These are phyloP conservation scores for Branchipolynoe longqiensis DNA, from an alignment of 2,888 invertebrate species.

Conservation along the genomic window DNA sequence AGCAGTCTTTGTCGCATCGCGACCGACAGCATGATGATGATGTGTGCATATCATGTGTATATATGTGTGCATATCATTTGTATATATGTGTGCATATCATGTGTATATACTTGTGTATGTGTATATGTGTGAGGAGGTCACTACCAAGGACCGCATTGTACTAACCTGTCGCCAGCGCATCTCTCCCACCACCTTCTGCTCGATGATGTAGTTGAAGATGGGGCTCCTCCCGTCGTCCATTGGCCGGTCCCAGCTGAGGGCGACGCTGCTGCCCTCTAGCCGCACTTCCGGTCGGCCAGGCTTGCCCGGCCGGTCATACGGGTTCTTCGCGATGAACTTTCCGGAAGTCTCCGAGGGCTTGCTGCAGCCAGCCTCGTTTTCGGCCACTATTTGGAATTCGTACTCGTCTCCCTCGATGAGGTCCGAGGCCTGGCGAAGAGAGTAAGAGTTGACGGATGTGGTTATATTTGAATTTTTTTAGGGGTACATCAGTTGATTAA, in stretches of 20 bases:
- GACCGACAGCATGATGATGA: no score
- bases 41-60: no score
- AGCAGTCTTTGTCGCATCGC: no score
- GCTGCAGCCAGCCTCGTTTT: conserved; percentile 94
- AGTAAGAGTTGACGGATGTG: conserved; percentile 65
- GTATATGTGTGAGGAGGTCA: no score
- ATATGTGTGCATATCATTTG: no score
- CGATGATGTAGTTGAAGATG: conserved; percentile 71
- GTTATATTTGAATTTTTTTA: no score
- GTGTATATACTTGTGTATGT: no score
- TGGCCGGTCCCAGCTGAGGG: conserved; percentile 77
- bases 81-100: no score
- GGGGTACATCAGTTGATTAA: no score
- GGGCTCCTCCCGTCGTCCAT: conserved; percentile 73
- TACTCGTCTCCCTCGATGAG: conserved; percentile 83
- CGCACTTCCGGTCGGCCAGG: conserved; percentile 63
- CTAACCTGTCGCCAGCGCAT: conserved; percentile 87
- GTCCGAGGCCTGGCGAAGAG: conserved; percentile 69
- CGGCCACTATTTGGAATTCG: conserved; percentile 91
- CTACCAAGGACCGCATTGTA: no score
- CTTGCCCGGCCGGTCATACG: conserved; percentile 65
- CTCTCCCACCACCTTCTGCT: conserved; percentile 66
- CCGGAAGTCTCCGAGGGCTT: conserved; percentile 88
- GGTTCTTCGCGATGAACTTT: conserved; percentile 65
- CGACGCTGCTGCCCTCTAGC: conserved; percentile 60